Evolutionary conservation across 2,113 vertebrate genomes (phyloP), one percentile per base, ranked within the genome.

Genomic region (Sialia sialis): DNA sequence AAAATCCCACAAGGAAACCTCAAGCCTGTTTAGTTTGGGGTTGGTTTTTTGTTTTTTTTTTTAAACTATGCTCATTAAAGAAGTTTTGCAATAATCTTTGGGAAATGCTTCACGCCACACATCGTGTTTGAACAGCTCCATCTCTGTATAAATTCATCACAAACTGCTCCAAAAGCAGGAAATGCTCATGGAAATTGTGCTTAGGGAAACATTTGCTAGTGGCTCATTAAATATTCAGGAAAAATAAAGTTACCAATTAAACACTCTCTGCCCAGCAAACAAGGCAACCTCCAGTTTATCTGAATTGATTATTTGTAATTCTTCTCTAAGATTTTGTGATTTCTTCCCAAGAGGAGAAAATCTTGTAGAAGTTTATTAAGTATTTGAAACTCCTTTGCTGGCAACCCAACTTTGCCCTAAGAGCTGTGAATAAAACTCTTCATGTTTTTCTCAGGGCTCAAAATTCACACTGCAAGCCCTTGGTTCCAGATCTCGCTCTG

Each of bases 1-100:
- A 43, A 49, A 52, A 54, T 93, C 96, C 94, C 93, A 92, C 48
- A 90, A 96, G 94, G 89, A 97, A 97, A 97, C 72, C 95, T 69
- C 56, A 59, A 90, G 82, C 26, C 64, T 84, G 44, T n/a, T 91
- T 74, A 27, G 34, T 39, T 85, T 67, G 44, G 10, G 32, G 16
- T 64, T 84, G 22, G 3, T n/a, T 29, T 41, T 36, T 13, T 16
- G 39, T 39, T 39, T 10, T 8, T 25, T 16, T 80, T 80, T 91
- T 89, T 89, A 11, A 96, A 91, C 94, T 89, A 11, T 52, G 56
- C 82, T 76, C 72, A 58, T 79, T 94, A 95, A 97, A 67, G 51
- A 97, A 97, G 94, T 91, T 91, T 38, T 90, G 79, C 52, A 91
- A 84, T 70, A 36, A 89, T 59, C 54, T 76, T 70, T 72, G 52